phyloP scores from a whole-genome alignment of 2,113 vertebrate genomes.

The Myotis yumanensis region DNA sequence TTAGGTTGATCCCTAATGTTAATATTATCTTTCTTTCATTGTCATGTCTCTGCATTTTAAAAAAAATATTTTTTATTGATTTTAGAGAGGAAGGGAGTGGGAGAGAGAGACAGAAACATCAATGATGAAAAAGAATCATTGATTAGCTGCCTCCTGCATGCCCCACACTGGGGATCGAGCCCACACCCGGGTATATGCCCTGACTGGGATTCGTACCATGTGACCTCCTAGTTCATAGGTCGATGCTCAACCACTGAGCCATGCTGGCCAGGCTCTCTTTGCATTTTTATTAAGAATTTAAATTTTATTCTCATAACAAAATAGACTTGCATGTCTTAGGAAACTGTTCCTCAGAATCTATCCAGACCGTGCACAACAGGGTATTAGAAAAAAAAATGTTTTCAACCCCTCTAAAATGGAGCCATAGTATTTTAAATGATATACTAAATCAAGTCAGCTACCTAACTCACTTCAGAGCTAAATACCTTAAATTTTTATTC shows the following conservation, averaged over 20 bases:
- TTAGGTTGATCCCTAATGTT: background rate
- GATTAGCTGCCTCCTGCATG: too few species aligned
- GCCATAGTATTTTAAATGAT: background rate
- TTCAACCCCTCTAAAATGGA: background rate
- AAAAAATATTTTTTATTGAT: background rate
- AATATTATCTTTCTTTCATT: background rate
- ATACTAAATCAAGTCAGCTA: background rate
- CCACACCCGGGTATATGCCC: too few species aligned
- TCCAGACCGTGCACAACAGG: background rate
- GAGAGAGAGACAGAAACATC: too few species aligned
- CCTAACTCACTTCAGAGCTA: background rate
- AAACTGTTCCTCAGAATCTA: background rate
- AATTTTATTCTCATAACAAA: background rate
- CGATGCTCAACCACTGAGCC: too few species aligned
- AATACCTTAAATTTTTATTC: background rate
- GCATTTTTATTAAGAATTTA: conserved; percentile 46
- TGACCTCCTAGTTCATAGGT: too few species aligned
- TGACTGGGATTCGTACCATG: too few species aligned
- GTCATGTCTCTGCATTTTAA: background rate
- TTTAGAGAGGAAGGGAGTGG: background rate
- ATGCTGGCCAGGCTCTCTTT: background rate
- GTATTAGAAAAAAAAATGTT: background rate
- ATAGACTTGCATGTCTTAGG: background rate
- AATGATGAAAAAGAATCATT: too few species aligned
- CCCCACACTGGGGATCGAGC: too few species aligned